Conservation (phyloP, 2,113 vertebrate genomes). For the Gavialis gangeticus region DNA sequence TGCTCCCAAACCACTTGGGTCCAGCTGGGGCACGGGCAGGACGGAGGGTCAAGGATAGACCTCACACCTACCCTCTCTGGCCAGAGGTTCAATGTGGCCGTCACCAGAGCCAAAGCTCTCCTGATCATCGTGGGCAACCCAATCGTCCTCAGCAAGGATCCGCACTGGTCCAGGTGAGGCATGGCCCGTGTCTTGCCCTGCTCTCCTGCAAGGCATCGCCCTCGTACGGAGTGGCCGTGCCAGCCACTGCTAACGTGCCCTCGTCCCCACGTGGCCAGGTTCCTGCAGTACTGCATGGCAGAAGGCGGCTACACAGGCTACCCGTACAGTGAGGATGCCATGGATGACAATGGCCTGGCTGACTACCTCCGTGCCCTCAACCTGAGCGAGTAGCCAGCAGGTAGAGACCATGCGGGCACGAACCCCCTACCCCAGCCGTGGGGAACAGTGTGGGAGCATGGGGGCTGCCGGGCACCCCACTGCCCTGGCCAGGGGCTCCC, state of each 20-base stretch:
- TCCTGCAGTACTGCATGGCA: slow-evolving; percentile 86
- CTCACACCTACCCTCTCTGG: neutral
- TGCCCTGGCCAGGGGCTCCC: too few species aligned
- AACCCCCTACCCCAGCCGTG: slow-evolving; percentile 40
- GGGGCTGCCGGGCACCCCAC: neutral
- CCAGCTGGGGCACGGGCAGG: too few species aligned
- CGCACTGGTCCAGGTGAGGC: slow-evolving; percentile 85
- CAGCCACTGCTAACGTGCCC: too few species aligned
- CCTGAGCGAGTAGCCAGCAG: slow-evolving; percentile 27
- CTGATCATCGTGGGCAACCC: slow-evolving; percentile 95
- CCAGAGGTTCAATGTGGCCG: slow-evolving; percentile 94
- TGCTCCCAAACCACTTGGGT: too few species aligned
- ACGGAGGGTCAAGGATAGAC: too few species aligned
- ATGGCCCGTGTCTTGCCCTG: neutral
- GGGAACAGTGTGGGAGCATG: neutral
- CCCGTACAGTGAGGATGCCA: slow-evolving; percentile 60
- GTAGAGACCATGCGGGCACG: slow-evolving; percentile 56
- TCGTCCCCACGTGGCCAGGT: slow-evolving; percentile 62
- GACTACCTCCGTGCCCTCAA: slow-evolving; percentile 37
- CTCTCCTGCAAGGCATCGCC: too few species aligned
- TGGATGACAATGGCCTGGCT: neutral
- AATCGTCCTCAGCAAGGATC: slow-evolving; percentile 82
- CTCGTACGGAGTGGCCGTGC: neutral
- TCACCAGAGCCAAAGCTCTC: slow-evolving; percentile 93
- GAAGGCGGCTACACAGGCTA: slow-evolving; percentile 79